These are phyloP conservation scores for Tribolium freemani DNA, from an alignment of 2,888 invertebrate genomes.

Conservation along the genomic window DNA sequence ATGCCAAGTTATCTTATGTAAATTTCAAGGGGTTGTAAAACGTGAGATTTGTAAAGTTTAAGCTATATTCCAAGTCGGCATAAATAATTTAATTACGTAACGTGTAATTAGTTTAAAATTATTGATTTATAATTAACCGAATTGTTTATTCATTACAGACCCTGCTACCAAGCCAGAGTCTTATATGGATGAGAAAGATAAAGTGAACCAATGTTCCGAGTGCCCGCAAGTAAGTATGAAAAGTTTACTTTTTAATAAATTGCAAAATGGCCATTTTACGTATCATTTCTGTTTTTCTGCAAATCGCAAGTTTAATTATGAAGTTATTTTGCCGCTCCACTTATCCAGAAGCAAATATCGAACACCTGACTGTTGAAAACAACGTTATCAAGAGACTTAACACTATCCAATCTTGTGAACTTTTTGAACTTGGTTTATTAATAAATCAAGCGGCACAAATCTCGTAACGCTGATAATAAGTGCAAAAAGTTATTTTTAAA, in stretches of 20 bases:
- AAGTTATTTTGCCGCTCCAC: conserved; percentile 11
- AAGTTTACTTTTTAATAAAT: background rate
- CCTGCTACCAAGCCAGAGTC: conserved; percentile 5
- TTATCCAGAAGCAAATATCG: conserved; percentile 5
- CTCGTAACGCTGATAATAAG: conserved; percentile 1
- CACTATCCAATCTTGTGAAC: conserved; percentile 10
- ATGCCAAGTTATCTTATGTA: conserved; percentile 1
- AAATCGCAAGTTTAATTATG: too few relatives aligned
- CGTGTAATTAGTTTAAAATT: background rate
- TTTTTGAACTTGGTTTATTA: conserved; percentile 16
- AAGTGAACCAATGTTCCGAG: conserved; percentile 13
- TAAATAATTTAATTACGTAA: background rate
- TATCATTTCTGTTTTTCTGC: background rate
- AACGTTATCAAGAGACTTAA: conserved; percentile 3
- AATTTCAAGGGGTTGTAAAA: conserved; percentile 10
- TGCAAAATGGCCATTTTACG: background rate
- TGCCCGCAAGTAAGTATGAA: conserved; percentile 4
- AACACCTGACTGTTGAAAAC: conserved; percentile 6
- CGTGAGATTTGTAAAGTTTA: background rate
- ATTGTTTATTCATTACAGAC: conserved; percentile 8
- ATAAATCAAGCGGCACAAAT: background rate
- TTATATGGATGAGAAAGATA: conserved; percentile 20
- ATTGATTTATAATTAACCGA: background rate
- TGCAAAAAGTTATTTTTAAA: background rate
- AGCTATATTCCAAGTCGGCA: background rate